Evolutionary conservation across 2,113 vertebrate species (phyloP), one percentile per base, ranked within the genome.

Genomic region (Eulemur macaco): DNA sequence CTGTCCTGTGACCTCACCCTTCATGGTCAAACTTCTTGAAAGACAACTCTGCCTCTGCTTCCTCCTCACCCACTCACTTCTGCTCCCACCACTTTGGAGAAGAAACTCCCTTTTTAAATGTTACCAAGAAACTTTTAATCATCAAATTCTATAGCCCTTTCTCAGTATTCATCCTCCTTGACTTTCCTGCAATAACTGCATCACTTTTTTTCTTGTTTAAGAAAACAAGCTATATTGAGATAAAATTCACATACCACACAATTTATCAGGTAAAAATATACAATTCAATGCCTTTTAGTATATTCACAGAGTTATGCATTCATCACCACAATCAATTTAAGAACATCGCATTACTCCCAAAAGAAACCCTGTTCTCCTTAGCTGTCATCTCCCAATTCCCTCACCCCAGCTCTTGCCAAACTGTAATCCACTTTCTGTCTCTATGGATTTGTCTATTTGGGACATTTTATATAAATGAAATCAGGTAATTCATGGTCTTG

Each of bases 51-150:
- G 18, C 34, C 42, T 86, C 74, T 15, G 83, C 93, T 97, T 97
- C 95, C 93, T 92, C 96, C 45, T 86, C 42, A 31, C 58, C 90
- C n/a, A 90, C 91, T 78, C 69, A 94, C 64, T 84, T 78, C 56
- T 80, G 56, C 23, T 52, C 77, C 63, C 74, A 68, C 42, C 31
- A 84, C 77, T 85, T 82, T n/a, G 89, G 47, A 82, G 66, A 93
- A 96, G 87, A 89, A 97, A 94, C 73, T 92, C 68, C 93, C 95
- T 39, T 80, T 73, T 42, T 76, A 94, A 97, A 97, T 91, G 92
- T 95, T 60, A 95, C 42, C 39, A 50, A 25, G 27, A 39, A 95
- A 69, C 47, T 80, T 78, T 58, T 27, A 81, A 78, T 80, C 73
- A 85, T 77, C 66, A 82, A 54, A 64, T 91, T 60, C 56, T 54